Percentiles rank a stretch among this genome's conserved stretches.
These are phyloP conservation scores for Patella pellucida DNA, from an alignment of 2,888 invertebrate species.

Conservation along the genomic window DNA sequence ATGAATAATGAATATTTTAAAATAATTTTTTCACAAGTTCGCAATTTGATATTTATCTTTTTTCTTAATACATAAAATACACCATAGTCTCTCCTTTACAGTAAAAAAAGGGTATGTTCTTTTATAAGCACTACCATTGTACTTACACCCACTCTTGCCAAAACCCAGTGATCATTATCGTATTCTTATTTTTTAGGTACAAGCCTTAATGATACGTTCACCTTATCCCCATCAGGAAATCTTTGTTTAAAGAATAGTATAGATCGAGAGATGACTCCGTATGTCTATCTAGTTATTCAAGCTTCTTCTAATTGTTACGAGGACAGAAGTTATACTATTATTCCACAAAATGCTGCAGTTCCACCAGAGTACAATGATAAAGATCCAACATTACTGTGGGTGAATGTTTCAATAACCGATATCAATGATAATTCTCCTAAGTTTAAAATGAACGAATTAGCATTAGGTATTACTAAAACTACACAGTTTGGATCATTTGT, in stretches of 20 bases:
- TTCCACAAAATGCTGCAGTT: constrained; percentile 14
- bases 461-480: constrained; percentile 93
- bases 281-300: constrained; percentile 51
- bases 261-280: constrained; percentile 56
- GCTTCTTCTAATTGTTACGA: constrained; percentile 57
- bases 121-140: too few relatives aligned
- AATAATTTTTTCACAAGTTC: too few relatives aligned
- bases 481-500: constrained; percentile 85
- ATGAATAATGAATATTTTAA: background rate
- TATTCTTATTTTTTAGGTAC: constrained; percentile 37
- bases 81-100: too few relatives aligned
- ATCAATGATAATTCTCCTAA: constrained; percentile 92
- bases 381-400: constrained; percentile 49
- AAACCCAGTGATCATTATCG: too few relatives aligned
- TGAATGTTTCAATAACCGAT: constrained; percentile 78
- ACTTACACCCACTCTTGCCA: too few relatives aligned
- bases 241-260: constrained; percentile 51
- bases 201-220: constrained; percentile 49
- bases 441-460: constrained; percentile 84
- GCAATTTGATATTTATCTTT: too few relatives aligned
- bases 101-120: too few relatives aligned
- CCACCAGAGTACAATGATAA: constrained; percentile 17
- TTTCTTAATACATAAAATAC: too few relatives aligned
- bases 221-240: constrained; percentile 52
- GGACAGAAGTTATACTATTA: constrained; percentile 26